Evolutionary conservation across 2,113 vertebrate genomes (phyloP), one percentile per base, ranked within the genome.

Genomic region (Cichladusa arquata): DNA sequence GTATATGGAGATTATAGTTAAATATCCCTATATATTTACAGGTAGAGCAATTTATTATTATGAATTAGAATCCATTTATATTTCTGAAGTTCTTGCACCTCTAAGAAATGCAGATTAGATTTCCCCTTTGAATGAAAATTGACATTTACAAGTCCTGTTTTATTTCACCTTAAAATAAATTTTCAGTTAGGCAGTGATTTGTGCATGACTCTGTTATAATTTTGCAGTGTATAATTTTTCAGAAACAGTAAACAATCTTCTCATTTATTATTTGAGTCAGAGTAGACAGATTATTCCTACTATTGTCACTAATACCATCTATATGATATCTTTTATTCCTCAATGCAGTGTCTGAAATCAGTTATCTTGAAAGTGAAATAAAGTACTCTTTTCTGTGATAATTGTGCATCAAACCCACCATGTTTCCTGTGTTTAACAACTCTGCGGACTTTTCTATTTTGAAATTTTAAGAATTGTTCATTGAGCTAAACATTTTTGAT

Each of bases 361-460:
- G 14, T 60, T 61, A n/a, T 61, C 19, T 19, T 79, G 22, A 38
- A 34, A 66, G 6, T 45, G 36, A 45, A 22, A 36, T 50, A 50
- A 67, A 36, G 12, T n/a, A 47, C 14, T 67, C 22, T 34, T 81
- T 36, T 8, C 22, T 84, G 5, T 78, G 51, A 29, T 87, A 78
- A 45, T 4, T 33, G 28, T 54, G 17, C 74, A n/a, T 54, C 5
- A 4, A 84, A 79, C 78, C 3, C 31, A 60, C 16, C 4, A 20
- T 14, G 13, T 58, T 58, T 84, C 18, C 5, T 66, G 19, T 36
- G 20, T 74, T 78, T 87, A 54, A 45, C 19, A 15, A 58, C 14
- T 62, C 19, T 62, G 18, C 4, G 0, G 0, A 8, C 56, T 87
- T 64, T 80, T 34, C n/a, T 66, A 0, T n/a, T 87, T 54, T 79